Evolutionary conservation across 2,113 vertebrate species (phyloP), one percentile per base, ranked within the genome.

Genomic region (Gnathonemus echidnorhynchus): DNA sequence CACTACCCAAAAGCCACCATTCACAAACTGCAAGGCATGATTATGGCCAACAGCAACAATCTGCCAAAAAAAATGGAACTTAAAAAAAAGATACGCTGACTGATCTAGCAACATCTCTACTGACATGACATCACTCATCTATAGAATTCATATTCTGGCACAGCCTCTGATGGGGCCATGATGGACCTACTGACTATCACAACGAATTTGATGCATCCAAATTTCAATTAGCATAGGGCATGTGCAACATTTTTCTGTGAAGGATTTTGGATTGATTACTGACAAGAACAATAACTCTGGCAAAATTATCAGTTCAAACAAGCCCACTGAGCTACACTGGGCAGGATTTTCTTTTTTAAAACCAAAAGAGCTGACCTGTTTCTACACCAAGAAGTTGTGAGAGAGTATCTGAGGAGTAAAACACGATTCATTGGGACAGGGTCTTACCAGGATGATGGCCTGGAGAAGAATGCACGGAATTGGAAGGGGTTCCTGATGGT

Each of bases 401-500:
- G 62, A 27, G 58, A n/a, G 58, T 66, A 66, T 66, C 58, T 27
- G 58, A 66, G 62, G 4, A 58, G 49, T 88, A 53, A 42, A 24
- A 7, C 24, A 86, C 24, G 50, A 42, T 7, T 13, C 19, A 45
- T 1, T 21, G 35, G 24, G 31, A 10, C 49, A n/a, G 46, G 19
- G 6, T 1, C 31, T 87, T 94, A 96, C 96, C 95, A 93, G 93
- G 94, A 84, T 93, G 95, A 49, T 90, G 95, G 39, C 92, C 93
- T 0, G 96, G 96, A 0, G 96, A 96, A 66, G 96, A 95, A 90
- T 94, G 94, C 8, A 94, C 93, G 24, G 96, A 95, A 48, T 94
- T 91, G 46, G 94, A 92, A 10, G 94, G 93, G 7, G 95, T 94
- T 90, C 94, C 94, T 46, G 95, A 95, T 77, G 92, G 91, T 0